Percentiles rank a stretch among this genome's conserved stretches.
Evolutionary conservation across 1,140 invertebrate species (phyloP).

Genomic region (Trachelipus rathkii): DNA sequence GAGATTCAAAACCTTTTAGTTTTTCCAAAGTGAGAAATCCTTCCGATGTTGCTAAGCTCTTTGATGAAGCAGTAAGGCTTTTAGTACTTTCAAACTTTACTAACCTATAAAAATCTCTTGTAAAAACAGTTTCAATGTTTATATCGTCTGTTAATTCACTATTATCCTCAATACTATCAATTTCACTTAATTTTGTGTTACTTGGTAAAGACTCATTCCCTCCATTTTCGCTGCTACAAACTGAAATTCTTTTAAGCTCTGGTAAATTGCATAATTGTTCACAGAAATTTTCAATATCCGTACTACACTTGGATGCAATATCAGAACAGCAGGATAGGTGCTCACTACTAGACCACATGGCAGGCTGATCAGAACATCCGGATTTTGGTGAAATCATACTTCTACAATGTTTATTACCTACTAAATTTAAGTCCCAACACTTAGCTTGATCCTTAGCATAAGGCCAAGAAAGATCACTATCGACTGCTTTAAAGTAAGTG

Average conservation of each 20-base stretch:
- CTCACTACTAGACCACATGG: constrained; percentile 41
- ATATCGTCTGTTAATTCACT: constrained; percentile 50
- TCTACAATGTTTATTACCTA: constrained; percentile 29
- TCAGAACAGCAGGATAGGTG: constrained; percentile 43
- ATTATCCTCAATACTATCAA: constrained; percentile 32
- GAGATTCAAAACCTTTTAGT: constrained; percentile 36
- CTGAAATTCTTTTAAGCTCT: constrained; percentile 64
- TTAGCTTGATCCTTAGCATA: constrained; percentile 36
- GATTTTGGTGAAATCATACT: constrained; percentile 32
- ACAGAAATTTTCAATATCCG: constrained; percentile 43
- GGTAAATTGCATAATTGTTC: constrained; percentile 50
- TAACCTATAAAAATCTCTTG: constrained; percentile 41
- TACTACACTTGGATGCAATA: constrained; percentile 37
- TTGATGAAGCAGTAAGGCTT: constrained; percentile 62
- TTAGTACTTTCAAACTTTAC: constrained; percentile 42
- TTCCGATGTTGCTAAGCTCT: constrained; percentile 46
- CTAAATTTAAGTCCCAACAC: constrained; percentile 32
- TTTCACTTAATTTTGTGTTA: constrained; percentile 30
- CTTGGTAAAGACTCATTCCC: constrained; percentile 55
- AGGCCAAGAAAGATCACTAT: constrained; percentile 37
- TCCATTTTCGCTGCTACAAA: constrained; percentile 59
- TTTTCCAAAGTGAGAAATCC: constrained; percentile 37
- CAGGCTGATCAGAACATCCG: constrained; percentile 40
- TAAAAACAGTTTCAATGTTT: constrained; percentile 46
- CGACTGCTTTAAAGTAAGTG: constrained; percentile 54